Evolutionary conservation across 1,140 invertebrate species (phyloP).

Genomic region (Pseudomyrmex concolor): DNA sequence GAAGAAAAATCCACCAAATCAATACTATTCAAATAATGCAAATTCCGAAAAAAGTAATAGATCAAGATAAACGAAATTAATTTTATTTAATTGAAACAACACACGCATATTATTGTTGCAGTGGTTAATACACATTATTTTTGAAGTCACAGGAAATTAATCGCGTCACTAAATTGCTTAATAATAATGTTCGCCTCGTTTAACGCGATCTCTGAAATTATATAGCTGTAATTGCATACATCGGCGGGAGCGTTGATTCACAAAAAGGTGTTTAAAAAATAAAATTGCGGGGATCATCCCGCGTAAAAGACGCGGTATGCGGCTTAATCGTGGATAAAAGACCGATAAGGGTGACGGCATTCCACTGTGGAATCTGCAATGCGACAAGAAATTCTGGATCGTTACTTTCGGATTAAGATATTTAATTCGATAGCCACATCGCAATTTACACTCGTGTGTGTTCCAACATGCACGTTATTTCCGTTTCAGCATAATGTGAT

Average conservation of each 20-base stretch:
- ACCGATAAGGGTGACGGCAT: not conserved
- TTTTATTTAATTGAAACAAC: too few relatives aligned
- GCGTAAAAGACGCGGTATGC: not conserved
- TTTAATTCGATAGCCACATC: not conserved
- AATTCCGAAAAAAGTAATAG: too few relatives aligned
- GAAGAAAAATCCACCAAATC: slow-evolving; percentile 18
- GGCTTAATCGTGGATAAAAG: not conserved
- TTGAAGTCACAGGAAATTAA: not conserved
- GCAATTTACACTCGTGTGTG: not conserved
- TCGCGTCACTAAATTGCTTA: slow-evolving; percentile 9
- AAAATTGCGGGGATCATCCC: not conserved
- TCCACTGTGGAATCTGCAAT: not conserved
- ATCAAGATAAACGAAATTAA: too few relatives aligned
- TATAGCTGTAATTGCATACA: not conserved
- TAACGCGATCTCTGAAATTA: slow-evolving; percentile 3
- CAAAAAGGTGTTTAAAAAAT: not conserved
- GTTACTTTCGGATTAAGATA: slow-evolving; percentile 14
- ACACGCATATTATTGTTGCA: not conserved
- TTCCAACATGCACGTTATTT: too few relatives aligned
- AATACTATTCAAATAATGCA: not conserved
- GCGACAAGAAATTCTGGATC: not conserved
- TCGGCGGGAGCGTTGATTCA: not conserved
- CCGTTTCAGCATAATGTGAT: not conserved
- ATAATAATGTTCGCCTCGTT: slow-evolving; percentile 1
- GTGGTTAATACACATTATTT: not conserved